Conservation (phyloP, 2,888 invertebrate genomes). For the Cantharis rustica region DNA sequence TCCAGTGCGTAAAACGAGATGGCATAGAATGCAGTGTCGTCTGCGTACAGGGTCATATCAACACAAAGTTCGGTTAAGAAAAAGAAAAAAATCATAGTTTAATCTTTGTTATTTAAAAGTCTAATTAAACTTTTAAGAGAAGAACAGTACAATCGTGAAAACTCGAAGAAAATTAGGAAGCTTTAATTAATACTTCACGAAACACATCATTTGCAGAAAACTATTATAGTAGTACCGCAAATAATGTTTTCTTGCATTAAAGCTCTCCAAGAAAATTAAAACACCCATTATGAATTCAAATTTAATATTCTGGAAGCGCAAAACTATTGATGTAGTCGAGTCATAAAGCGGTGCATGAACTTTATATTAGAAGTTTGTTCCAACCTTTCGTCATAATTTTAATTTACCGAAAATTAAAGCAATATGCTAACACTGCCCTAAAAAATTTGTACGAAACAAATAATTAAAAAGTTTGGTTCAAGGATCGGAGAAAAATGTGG, state of each 20-base stretch:
- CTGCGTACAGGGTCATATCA: no score
- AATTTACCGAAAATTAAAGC: constrained; percentile 10
- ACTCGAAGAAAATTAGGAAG: not conserved
- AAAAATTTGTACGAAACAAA: not conserved
- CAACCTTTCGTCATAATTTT: constrained; percentile 5
- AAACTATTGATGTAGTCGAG: constrained; percentile 15
- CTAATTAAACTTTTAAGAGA: not conserved
- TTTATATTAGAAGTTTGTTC: constrained; percentile 15
- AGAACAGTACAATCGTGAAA: not conserved
- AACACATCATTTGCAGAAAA: not conserved
- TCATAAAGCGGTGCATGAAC: constrained; percentile 15
- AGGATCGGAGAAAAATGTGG: constrained; percentile 1
- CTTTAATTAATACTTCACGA: not conserved
- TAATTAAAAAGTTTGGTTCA: not conserved
- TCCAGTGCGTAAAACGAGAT: no score
- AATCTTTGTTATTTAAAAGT: no score
- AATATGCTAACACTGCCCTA: not conserved
- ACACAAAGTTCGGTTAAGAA: no score
- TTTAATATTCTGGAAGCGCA: constrained; percentile 6
- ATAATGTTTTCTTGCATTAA: not conserved
- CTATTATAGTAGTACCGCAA: not conserved
- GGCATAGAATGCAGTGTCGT: no score
- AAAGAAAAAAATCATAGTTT: no score
- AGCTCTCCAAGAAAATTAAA: not conserved
- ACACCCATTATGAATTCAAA: not conserved